Conservation (phyloP, 2,113 vertebrate genomes). For the Bos indicus region DNA sequence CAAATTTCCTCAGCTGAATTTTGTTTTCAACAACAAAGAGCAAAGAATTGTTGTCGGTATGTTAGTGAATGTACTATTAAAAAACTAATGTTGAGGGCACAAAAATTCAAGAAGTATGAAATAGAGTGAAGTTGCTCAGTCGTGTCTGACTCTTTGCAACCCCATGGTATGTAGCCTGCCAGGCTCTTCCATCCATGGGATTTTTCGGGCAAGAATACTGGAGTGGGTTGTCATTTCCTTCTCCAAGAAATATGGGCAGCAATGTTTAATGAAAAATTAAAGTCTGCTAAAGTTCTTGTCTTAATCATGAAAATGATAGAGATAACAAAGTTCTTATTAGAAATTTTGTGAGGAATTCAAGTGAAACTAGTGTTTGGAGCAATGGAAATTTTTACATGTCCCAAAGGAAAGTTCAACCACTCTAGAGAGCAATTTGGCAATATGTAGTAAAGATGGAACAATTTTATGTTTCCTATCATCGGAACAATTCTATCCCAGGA, state of each 20-base stretch:
- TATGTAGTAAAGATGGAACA: not conserved
- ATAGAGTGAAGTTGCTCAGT: not conserved
- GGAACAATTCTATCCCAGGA: not conserved
- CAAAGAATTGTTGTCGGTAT: not conserved
- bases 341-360: not conserved
- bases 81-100: not conserved
- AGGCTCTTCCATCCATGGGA: not conserved
- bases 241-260: not conserved
- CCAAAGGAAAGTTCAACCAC: not conserved
- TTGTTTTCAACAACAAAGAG: not conserved
- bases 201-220: not conserved
- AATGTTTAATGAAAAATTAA: not conserved
- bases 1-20: not conserved
- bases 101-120: not conserved
- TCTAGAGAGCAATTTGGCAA: not conserved
- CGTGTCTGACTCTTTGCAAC: not conserved
- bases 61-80: not conserved
- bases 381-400: not conserved
- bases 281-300: not conserved
- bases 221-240: not conserved
- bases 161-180: not conserved
- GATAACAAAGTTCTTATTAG: not conserved
- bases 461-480: not conserved
- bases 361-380: not conserved
- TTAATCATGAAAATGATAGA: not conserved